Evolutionary conservation across 2,113 vertebrate species (phyloP).

Genomic region (Ursus arctos): DNA sequence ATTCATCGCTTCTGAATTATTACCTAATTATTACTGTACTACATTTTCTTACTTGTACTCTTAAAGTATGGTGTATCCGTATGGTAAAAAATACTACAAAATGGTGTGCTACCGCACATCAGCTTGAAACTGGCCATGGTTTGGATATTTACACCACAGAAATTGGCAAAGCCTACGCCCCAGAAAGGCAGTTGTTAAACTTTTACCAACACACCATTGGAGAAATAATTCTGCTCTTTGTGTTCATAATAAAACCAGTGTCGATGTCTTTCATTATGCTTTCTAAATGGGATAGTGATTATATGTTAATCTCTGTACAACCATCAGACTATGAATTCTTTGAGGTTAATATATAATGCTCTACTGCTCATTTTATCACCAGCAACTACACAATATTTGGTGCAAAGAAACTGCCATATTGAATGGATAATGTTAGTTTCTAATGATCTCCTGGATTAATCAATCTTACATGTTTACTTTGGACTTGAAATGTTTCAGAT

Average conservation of each 20-base stretch:
- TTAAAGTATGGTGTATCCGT: background rate
- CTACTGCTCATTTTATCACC: background rate
- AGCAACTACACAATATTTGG: background rate
- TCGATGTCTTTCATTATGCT: background rate
- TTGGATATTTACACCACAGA: background rate
- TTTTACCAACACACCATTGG: background rate
- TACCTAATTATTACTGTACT: background rate
- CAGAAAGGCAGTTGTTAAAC: background rate
- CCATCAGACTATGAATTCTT: background rate
- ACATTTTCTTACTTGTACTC: background rate
- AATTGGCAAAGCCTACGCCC: background rate
- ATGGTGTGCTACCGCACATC: background rate
- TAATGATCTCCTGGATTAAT: background rate
- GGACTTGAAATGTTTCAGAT: background rate
- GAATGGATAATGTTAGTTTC: background rate
- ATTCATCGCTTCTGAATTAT: background rate
- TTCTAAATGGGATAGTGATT: background rate
- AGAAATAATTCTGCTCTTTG: background rate
- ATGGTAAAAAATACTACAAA: background rate
- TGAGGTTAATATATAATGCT: background rate
- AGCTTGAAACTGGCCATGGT: background rate
- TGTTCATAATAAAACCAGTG: background rate
- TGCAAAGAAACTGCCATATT: background rate
- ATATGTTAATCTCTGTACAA: background rate
- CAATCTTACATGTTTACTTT: background rate